phyloP scores from a whole-genome alignment of 2,888 invertebrate genomes.

The Heliconius cydno region DNA sequence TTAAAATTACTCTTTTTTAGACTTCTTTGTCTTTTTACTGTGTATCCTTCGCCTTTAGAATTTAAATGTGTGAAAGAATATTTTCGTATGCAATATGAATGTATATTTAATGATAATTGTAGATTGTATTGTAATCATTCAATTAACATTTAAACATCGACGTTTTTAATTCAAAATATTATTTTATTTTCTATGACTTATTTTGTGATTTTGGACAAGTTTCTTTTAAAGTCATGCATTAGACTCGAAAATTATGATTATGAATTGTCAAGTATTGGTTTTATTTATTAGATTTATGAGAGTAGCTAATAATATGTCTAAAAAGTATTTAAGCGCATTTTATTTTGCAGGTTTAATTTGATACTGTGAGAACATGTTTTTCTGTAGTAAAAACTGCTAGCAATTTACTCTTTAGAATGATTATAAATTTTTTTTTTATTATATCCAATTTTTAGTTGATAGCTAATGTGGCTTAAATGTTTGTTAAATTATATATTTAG shows the following conservation, averaged over 20 bases:
- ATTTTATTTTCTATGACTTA: neutral
- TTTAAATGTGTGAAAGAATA: neutral
- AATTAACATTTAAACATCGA: neutral
- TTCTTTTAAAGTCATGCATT: too few relatives aligned
- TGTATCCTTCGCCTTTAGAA: neutral
- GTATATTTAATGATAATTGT: neutral
- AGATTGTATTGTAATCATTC: neutral
- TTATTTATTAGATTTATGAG: neutral
- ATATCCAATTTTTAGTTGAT: neutral
- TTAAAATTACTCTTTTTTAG: slow-evolving; percentile 56
- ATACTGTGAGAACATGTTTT: too few relatives aligned
- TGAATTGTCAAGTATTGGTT: neutral
- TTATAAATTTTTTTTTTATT: neutral
- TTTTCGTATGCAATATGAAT: neutral
- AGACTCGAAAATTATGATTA: neutral
- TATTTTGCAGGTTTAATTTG: neutral
- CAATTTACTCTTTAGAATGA: neutral
- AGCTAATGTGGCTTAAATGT: neutral
- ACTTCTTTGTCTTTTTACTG: slow-evolving; percentile 38
- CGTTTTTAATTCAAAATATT: neutral
- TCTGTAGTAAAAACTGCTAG: too few relatives aligned
- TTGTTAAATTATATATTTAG: neutral
- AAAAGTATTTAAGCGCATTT: neutral
- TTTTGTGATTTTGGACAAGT: neutral
- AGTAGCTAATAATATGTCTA: neutral